Conservation (phyloP, 1,140 invertebrate species). For the Rhysida immarginata region DNA sequence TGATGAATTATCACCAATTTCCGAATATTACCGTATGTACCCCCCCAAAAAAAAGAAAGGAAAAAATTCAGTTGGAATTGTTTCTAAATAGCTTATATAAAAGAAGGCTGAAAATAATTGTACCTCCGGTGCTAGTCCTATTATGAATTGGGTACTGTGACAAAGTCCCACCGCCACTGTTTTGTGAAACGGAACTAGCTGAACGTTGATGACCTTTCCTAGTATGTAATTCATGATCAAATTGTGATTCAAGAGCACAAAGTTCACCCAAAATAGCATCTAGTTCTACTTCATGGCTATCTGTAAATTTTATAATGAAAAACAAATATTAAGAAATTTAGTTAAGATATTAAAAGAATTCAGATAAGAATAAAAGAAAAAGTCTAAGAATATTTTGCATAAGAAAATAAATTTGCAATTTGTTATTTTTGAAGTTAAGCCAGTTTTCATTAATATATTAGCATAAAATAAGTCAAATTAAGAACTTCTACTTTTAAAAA, state of each 20-base stretch:
- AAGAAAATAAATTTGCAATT: no score
- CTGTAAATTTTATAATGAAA: no score
- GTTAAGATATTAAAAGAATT: no score
- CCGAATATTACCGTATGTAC: no score
- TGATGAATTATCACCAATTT: no score
- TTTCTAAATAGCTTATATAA: constrained; percentile 4
- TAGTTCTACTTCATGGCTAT: constrained; percentile 86
- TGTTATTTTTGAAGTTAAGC: no score
- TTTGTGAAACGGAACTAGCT: constrained; percentile 15
- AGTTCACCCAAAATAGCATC: constrained; percentile 90
- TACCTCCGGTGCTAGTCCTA: constrained; percentile 34
- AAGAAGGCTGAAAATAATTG: no score
- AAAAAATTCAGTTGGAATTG: no score
- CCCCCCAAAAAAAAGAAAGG: no score
- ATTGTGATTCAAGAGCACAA: constrained; percentile 70
- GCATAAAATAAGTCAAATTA: not conserved
- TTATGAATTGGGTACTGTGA: constrained; percentile 32
- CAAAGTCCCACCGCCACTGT: constrained; percentile 4
- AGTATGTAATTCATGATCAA: constrained; percentile 37
- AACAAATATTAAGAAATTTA: no score
- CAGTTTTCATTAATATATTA: not conserved
- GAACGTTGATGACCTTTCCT: constrained; percentile 15
- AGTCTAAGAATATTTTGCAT: no score
- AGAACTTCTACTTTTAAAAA: not conserved
- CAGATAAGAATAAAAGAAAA: no score